phyloP scores from a whole-genome alignment of 2,113 vertebrate species.

The Aplodontia rufa region DNA sequence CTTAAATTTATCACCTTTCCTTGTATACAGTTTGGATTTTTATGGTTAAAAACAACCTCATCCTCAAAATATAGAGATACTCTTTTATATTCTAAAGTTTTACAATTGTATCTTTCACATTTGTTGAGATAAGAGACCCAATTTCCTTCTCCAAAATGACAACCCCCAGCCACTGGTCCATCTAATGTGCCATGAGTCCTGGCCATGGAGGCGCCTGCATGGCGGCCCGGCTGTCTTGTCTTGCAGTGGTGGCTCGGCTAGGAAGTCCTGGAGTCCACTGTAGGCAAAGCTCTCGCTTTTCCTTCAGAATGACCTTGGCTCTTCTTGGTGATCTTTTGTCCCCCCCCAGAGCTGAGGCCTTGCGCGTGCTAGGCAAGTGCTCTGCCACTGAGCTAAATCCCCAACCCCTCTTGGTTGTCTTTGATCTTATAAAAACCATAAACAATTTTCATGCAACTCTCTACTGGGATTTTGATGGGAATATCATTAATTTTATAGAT shows the following conservation, averaged over 20 bases:
- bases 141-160: background rate
- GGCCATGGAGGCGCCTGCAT: rapidly evolving
- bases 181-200: background rate
- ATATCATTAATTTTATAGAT: background rate
- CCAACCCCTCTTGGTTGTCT: no score
- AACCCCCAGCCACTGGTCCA: background rate
- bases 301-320: background rate
- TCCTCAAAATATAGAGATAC: background rate
- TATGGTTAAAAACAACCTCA: background rate
- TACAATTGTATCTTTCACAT: background rate
- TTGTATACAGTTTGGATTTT: background rate
- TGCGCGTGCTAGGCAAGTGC: no score
- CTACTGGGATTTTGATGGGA: background rate
- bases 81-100: background rate
- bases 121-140: background rate
- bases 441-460: background rate
- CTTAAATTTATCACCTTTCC: background rate
- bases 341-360: no score
- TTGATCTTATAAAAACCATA: no score
- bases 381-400: no score
- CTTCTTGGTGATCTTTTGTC: background rate
- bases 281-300: background rate
- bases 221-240: no score
- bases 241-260: background rate
- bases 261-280: background rate